A percentile compares a stretch with the other conserved stretches of the same genome.
These are phyloP conservation scores for Borostomias antarcticus DNA, from an alignment of 2,797 vertebrate species.

Conservation along the genomic window DNA sequence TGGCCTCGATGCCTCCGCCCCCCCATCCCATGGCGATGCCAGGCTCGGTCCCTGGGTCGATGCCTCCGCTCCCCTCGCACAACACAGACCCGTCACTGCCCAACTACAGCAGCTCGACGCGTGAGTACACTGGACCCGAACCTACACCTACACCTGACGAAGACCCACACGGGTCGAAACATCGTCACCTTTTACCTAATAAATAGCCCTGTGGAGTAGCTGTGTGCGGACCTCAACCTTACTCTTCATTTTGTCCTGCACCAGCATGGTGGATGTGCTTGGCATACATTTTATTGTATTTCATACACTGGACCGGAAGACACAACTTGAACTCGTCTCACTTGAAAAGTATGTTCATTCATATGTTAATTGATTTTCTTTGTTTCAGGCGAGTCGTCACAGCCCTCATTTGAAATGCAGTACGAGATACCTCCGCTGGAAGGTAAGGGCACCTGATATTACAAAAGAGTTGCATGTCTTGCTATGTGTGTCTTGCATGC, in stretches of 20 bases:
- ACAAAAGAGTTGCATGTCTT: too few relatives aligned
- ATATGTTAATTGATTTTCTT: conserved; percentile 8
- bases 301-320: too few relatives aligned
- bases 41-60: conserved; percentile 27
- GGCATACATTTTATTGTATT: too few relatives aligned
- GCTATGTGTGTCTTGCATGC: too few relatives aligned
- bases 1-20: conserved; percentile 47
- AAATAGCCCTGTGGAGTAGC: too few relatives aligned
- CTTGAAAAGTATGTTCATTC: neutral
- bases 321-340: too few relatives aligned
- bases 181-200: too few relatives aligned
- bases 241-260: too few relatives aligned
- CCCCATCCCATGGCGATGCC: conserved; percentile 36
- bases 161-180: too few relatives aligned
- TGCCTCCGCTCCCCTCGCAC: conserved; percentile 16
- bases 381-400: conserved; percentile 64
- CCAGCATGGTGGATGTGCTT: too few relatives aligned
- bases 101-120: conserved; percentile 16
- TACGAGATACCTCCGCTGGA: conserved; percentile 61
- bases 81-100: neutral
- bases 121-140: conserved; percentile 24
- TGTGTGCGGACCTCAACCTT: too few relatives aligned
- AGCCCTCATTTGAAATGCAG: conserved; percentile 57
- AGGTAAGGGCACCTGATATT: too few relatives aligned
- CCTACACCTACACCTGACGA: neutral